Percentiles rank a stretch among this genome's conserved stretches.
These are phyloP conservation scores for Osmerus eperlanus DNA, from an alignment of 2,113 vertebrate genomes.

Conservation along the genomic window DNA sequence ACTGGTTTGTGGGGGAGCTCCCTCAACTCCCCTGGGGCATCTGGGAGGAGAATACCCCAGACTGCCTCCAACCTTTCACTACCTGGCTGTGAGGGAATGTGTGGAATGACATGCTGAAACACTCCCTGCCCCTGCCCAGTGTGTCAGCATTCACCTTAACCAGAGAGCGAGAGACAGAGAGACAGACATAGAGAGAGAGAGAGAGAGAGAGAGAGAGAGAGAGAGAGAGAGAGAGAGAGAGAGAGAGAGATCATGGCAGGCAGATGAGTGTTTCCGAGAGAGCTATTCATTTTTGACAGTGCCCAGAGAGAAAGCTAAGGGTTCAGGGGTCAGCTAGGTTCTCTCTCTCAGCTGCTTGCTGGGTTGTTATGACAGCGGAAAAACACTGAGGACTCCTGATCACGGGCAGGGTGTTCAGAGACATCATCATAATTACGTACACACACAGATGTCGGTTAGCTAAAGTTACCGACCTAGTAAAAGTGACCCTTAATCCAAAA, in stretches of 20 bases:
- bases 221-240: background rate
- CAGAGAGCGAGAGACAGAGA: conserved; percentile 1
- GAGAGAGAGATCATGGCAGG: conserved; percentile 22
- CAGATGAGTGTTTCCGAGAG: conserved; percentile 36
- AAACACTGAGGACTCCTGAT: no score
- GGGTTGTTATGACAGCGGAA: no score
- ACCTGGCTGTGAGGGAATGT: conserved; percentile 9
- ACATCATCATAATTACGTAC: no score
- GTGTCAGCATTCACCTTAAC: conserved; percentile 23
- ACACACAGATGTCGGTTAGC: no score
- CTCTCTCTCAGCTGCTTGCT: background rate
- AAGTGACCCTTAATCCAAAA: background rate
- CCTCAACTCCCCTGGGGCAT: background rate
- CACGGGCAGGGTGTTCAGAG: no score
- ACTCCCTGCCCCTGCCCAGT: conserved; percentile 23
- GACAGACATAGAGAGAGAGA: background rate
- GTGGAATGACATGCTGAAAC: conserved; percentile 11
- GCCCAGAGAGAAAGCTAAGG: background rate
- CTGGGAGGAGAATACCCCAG: conserved; percentile 14
- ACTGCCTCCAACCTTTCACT: conserved; percentile 28
- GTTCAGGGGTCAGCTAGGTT: background rate
- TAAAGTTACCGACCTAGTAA: no score
- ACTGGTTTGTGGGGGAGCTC: no score
- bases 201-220: background rate
- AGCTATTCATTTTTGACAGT: conserved; percentile 34